Percentiles rank a stretch among this genome's conserved stretches.
phyloP scores from a whole-genome alignment of 1,140 invertebrate species.

The Saccostrea echinata region DNA sequence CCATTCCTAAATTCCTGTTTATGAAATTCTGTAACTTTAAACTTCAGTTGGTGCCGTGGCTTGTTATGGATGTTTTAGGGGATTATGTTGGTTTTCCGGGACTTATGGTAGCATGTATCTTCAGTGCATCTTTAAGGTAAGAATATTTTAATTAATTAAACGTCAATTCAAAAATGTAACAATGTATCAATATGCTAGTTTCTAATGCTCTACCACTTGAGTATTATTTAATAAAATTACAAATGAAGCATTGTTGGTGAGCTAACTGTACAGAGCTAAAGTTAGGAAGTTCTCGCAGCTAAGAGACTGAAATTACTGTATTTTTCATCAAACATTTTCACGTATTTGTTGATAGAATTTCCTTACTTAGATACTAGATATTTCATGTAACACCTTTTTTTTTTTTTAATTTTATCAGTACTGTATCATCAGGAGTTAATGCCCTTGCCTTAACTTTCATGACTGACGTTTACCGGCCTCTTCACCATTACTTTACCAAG shows the following conservation, averaged over 20 bases:
- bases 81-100: conserved; percentile 88
- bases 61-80: conserved; percentile 89
- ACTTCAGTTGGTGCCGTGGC: conserved; percentile 88
- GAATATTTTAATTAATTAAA: not conserved
- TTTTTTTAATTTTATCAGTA: conserved; percentile 80
- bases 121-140: conserved; percentile 63
- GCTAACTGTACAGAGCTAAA: too few species aligned
- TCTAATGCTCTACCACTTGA: too few species aligned
- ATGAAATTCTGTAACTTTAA: not conserved
- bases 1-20: too few species aligned
- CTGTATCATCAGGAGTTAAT: conserved; percentile 94
- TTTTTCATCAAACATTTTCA: not conserved
- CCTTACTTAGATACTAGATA: too few species aligned
- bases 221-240: too few species aligned
- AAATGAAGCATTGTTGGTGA: too few species aligned
- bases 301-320: too few species aligned
- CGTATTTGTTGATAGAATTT: too few species aligned
- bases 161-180: not conserved
- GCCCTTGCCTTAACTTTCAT: conserved; percentile 93
- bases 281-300: too few species aligned
- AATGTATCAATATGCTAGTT: too few species aligned
- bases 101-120: conserved; percentile 87
- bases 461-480: conserved; percentile 89
- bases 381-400: too few species aligned
- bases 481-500: conserved; percentile 81